Evolutionary conservation across 2,797 vertebrate species (phyloP).

Genomic region (Gouania willdenowi): DNA sequence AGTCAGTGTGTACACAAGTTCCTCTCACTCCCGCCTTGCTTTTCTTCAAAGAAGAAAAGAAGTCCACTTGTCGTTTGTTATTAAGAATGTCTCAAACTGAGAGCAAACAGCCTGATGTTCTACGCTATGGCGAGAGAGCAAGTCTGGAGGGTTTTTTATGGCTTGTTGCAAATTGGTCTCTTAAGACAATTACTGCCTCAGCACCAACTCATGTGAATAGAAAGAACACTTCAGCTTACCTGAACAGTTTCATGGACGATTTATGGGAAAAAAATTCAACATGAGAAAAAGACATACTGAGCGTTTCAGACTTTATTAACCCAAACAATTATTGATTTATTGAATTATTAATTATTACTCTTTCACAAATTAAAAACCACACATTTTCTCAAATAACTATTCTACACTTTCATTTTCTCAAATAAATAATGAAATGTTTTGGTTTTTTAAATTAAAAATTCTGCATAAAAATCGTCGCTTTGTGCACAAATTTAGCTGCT

Average conservation of each 20-base stretch:
- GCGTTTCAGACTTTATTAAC: background rate
- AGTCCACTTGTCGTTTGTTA: conserved; percentile 52
- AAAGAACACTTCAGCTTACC: conserved; percentile 38
- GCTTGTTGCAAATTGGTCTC: conserved; percentile 70
- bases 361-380: too few relatives aligned
- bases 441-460: too few relatives aligned
- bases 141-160: conserved; percentile 62
- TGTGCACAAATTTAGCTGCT: too few relatives aligned
- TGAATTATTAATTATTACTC: too few relatives aligned
- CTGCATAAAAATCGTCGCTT: too few relatives aligned
- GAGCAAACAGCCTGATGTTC: conserved; percentile 65
- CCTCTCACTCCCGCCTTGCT: conserved; percentile 57
- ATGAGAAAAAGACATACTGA: conserved; percentile 22
- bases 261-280: conserved; percentile 43
- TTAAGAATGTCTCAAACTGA: conserved; percentile 63
- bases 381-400: too few relatives aligned
- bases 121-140: conserved; percentile 38
- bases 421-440: too few relatives aligned
- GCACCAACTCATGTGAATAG: conserved; percentile 29
- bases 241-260: conserved; percentile 43
- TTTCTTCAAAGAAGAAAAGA: conserved; percentile 72
- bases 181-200: conserved; percentile 58
- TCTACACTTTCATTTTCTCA: too few relatives aligned
- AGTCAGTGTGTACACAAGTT: conserved; percentile 69
- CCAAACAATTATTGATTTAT: too few relatives aligned